Evolutionary conservation across 2,888 invertebrate species (phyloP).

Genomic region (Panopea generosa): DNA sequence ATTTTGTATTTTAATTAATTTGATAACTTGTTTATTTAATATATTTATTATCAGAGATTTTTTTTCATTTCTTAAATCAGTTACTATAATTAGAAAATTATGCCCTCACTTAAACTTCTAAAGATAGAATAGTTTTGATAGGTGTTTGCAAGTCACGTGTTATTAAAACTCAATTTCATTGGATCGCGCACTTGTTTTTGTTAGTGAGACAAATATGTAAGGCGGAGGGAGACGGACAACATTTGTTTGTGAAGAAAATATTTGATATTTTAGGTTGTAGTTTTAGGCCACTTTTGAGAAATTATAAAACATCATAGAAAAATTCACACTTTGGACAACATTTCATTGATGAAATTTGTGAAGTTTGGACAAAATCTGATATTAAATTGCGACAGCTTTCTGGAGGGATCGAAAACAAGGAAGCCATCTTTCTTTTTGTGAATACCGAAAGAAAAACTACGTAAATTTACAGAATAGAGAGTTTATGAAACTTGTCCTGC

Average conservation of each 20-base stretch:
- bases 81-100: constrained; percentile 48
- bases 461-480: too few relatives aligned
- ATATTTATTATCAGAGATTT: too few relatives aligned
- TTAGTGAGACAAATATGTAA: constrained; percentile 49
- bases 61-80: too few relatives aligned
- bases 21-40: too few relatives aligned
- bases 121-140: constrained; percentile 20
- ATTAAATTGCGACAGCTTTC: not conserved
- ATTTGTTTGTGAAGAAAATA: not conserved
- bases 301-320: not conserved
- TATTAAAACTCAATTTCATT: constrained; percentile 32
- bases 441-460: not conserved
- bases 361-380: not conserved
- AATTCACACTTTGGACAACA: too few relatives aligned
- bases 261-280: constrained; percentile 1
- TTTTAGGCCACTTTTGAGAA: not conserved
- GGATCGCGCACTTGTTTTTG: constrained; percentile 53
- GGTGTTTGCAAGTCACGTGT: constrained; percentile 50
- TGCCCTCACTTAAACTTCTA: not conserved
- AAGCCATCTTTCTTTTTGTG: constrained; percentile 15
- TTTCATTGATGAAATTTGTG: too few relatives aligned
- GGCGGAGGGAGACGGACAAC: constrained; percentile 11
- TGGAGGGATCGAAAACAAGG: not conserved
- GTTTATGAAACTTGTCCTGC: too few relatives aligned
- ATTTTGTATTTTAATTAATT: too few relatives aligned